These are phyloP conservation scores for Philereme vetulata DNA, from an alignment of 2,888 invertebrate genomes.

Conservation along the genomic window DNA sequence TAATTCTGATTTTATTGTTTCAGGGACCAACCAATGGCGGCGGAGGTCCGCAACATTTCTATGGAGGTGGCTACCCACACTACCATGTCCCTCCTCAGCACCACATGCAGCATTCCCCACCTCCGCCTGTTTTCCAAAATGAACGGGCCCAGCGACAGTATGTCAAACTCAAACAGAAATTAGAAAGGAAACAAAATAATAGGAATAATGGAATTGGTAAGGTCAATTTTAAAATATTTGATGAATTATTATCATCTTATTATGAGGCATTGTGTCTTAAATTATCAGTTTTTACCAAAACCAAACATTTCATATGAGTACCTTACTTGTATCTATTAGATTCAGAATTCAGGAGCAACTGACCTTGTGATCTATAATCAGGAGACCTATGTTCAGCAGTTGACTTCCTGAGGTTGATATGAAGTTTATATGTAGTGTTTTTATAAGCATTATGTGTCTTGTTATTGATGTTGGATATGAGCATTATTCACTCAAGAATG, in stretches of 20 bases:
- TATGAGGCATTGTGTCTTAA: no score
- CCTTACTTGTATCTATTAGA: no score
- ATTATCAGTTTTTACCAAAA: no score
- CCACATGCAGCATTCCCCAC: slow-evolving; percentile 88
- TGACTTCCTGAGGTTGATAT: no score
- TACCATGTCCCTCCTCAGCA: slow-evolving; percentile 79
- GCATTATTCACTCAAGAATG: no score
- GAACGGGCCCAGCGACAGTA: slow-evolving; percentile 91
- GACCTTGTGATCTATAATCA: no score
- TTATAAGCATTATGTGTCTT: no score
- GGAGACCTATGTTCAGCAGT: no score
- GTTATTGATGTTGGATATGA: no score
- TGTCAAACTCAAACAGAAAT: slow-evolving; percentile 89
- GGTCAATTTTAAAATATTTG: neutral
- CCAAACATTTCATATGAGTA: no score
- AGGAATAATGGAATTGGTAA: slow-evolving; percentile 83
- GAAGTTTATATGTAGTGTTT: no score
- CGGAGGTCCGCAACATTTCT: slow-evolving; percentile 87
- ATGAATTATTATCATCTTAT: neutral
- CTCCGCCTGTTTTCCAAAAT: slow-evolving; percentile 86
- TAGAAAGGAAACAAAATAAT: slow-evolving; percentile 86
- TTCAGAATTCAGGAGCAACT: no score
- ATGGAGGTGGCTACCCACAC: slow-evolving; percentile 84
- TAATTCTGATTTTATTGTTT: slow-evolving; percentile 33
- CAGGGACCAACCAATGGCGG: slow-evolving; percentile 89